Evolutionary conservation across 2,888 invertebrate genomes (phyloP).

Genomic region (Stenodera caucasica): DNA sequence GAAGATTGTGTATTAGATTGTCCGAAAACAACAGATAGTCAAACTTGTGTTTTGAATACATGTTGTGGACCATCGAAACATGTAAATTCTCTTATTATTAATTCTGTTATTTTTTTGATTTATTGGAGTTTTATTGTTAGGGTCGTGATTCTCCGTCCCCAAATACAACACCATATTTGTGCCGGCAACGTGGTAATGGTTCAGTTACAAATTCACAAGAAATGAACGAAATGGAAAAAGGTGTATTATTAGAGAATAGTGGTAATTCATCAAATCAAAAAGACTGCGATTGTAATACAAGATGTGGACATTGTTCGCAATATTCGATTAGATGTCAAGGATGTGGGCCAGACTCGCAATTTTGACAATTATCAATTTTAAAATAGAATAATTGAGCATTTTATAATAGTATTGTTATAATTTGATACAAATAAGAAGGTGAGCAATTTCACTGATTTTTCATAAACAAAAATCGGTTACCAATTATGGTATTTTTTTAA

Average conservation of each 20-base stretch:
- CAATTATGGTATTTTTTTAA: neutral
- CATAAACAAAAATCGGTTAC: neutral
- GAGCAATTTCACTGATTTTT: neutral
- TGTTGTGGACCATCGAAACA: constrained; percentile 85
- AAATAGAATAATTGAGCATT: too few relatives aligned
- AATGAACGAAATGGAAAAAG: constrained; percentile 59
- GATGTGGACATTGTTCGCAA: constrained; percentile 18
- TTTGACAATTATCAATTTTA: neutral
- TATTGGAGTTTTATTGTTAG: constrained; percentile 44
- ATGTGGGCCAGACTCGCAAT: neutral
- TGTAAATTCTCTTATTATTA: constrained; percentile 53
- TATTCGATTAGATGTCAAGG: constrained; percentile 5
- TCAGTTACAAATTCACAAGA: constrained; percentile 55
- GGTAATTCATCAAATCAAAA: constrained; percentile 33
- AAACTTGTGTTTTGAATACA: constrained; percentile 80
- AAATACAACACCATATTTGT: constrained; percentile 77
- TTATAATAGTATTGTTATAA: neutral
- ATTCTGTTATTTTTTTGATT: neutral
- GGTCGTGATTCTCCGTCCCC: constrained; percentile 73
- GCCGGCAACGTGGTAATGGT: constrained; percentile 73
- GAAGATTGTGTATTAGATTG: constrained; percentile 82
- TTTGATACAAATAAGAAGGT: neutral
- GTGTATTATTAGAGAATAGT: constrained; percentile 52
- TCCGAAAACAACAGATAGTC: constrained; percentile 70
- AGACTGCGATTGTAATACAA: constrained; percentile 33